Evolutionary conservation across 2,113 vertebrate genomes (phyloP).

Genomic region (Sus scrofa): DNA sequence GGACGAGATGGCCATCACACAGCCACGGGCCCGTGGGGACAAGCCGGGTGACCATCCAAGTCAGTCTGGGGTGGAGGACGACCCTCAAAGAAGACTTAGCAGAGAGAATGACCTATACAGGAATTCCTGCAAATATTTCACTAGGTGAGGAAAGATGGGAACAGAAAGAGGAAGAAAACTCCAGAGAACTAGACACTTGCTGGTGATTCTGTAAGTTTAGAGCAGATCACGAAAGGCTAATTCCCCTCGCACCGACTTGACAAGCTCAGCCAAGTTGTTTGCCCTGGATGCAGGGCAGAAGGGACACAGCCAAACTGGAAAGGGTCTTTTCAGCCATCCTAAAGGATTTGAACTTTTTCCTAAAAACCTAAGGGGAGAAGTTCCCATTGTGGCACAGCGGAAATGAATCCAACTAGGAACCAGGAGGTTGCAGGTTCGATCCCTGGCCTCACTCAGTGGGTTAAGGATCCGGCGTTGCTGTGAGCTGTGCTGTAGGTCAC

Average conservation of each 20-base stretch:
- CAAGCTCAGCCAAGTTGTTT: neutral
- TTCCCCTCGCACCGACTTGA: rapidly evolving
- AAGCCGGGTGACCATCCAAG: neutral
- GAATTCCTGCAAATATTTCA: neutral
- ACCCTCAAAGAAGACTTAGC: neutral
- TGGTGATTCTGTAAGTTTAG: neutral
- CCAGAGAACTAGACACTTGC: too few relatives aligned
- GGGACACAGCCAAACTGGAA: rapidly evolving
- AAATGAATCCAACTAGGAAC: too few relatives aligned
- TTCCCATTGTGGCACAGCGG: too few relatives aligned
- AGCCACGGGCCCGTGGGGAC: rapidly evolving
- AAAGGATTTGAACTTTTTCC: neutral
- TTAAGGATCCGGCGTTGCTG: too few relatives aligned
- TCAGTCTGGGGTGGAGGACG: neutral
- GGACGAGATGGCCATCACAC: rapidly evolving
- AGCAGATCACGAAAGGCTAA: neutral
- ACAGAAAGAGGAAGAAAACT: neutral
- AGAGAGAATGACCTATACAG: neutral
- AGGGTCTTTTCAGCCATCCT: neutral
- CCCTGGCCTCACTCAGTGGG: too few relatives aligned
- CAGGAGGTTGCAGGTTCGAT: too few relatives aligned
- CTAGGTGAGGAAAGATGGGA: neutral
- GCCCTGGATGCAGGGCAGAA: neutral
- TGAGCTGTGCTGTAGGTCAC: too few relatives aligned
- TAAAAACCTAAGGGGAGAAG: neutral